Percentiles rank a stretch among this genome's conserved stretches.
Evolutionary conservation across 2,113 vertebrate genomes (phyloP).

Genomic region (Cryptoleucopteryx plumbea): DNA sequence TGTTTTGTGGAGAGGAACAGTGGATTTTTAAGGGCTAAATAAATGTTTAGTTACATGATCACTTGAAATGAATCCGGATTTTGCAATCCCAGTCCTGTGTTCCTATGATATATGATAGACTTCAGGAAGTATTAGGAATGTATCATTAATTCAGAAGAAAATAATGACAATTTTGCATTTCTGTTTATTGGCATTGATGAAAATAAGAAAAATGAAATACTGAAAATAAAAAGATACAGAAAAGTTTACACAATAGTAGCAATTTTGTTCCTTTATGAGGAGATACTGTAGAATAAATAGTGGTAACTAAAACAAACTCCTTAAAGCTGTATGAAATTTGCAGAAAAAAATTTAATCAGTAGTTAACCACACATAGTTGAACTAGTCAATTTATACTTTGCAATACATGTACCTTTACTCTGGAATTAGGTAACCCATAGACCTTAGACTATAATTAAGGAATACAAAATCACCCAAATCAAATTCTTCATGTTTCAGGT

Average conservation of each 20-base stretch:
- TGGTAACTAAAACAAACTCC: neutral
- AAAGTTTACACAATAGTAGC: neutral
- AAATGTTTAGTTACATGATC: neutral
- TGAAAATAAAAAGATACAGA: neutral
- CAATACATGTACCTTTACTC: constrained; percentile 28
- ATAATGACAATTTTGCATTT: neutral
- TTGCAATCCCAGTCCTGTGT: neutral
- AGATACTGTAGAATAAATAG: neutral
- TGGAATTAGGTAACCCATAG: neutral
- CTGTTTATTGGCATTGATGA: neutral
- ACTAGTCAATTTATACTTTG: constrained; percentile 46
- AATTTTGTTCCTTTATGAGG: constrained; percentile 9
- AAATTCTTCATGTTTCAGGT: neutral
- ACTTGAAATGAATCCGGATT: neutral
- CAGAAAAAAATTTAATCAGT: constrained; percentile 14
- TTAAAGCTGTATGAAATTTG: constrained; percentile 23
- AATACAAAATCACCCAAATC: neutral
- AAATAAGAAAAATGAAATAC: neutral
- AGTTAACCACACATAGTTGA: constrained; percentile 36
- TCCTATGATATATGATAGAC: neutral
- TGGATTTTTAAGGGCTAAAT: neutral
- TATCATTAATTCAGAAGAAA: neutral
- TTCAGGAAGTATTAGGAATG: neutral
- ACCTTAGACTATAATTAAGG: neutral
- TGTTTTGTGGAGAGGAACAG: neutral